Percentiles rank a stretch among this genome's conserved stretches.
Conservation (phyloP, 2,113 vertebrate genomes). For the Gasterosteus nipponicus region DNA sequence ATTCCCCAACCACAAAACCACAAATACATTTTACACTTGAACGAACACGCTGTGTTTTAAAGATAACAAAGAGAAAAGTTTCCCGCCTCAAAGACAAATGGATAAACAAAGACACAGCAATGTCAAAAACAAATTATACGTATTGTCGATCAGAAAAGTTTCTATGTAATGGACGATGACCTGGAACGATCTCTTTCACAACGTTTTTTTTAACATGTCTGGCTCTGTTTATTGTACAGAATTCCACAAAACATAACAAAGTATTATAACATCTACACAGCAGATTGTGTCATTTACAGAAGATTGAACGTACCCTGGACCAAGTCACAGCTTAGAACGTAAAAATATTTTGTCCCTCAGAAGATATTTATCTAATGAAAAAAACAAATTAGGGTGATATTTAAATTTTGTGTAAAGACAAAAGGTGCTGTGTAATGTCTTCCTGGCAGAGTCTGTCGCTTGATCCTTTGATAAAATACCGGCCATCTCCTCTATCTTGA, state of each 20-base stretch:
- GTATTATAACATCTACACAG: not conserved
- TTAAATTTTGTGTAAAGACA: not conserved
- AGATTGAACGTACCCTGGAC: not conserved
- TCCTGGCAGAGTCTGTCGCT: not conserved
- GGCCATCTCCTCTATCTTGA: not conserved
- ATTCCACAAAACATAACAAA: not conserved
- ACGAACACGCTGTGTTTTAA: slow-evolving; percentile 7
- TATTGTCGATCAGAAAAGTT: not conserved
- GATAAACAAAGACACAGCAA: slow-evolving; percentile 30
- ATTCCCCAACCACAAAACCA: slow-evolving; percentile 31
- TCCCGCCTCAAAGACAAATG: slow-evolving; percentile 4
- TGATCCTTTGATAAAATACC: not conserved
- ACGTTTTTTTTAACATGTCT: not conserved
- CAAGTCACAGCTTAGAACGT: not conserved
- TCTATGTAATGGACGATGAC: slow-evolving; percentile 1
- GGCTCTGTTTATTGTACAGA: not conserved
- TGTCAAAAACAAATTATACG: slow-evolving; percentile 12
- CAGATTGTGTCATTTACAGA: not conserved
- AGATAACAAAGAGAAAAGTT: slow-evolving; percentile 23
- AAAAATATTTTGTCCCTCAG: not conserved
- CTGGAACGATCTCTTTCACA: not conserved
- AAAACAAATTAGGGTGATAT: not conserved
- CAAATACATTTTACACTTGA: slow-evolving; percentile 17
- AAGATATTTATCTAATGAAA: not conserved
- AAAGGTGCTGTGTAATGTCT: not conserved